A percentile compares a stretch with the other conserved stretches of the same genome.
Evolutionary conservation across 2,113 vertebrate genomes (phyloP).

Genomic region (Catharus fuscescens): DNA sequence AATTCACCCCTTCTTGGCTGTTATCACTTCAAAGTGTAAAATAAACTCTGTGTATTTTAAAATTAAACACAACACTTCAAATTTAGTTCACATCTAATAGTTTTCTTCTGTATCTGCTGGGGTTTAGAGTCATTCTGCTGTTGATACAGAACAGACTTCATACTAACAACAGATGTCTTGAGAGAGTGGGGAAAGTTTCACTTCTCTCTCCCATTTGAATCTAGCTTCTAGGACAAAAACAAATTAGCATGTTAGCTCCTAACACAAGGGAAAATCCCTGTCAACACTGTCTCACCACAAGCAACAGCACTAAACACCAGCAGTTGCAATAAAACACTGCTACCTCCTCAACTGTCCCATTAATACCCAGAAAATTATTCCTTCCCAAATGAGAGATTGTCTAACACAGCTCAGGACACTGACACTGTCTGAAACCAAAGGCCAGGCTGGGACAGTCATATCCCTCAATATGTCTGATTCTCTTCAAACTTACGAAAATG

Average conservation of each 20-base stretch:
- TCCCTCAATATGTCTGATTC: not conserved
- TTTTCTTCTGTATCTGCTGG: not conserved
- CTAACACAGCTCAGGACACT: not conserved
- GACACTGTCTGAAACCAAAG: not conserved
- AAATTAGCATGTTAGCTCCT: not conserved
- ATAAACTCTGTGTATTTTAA: not conserved
- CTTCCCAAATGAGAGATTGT: not conserved
- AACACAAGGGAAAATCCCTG: not conserved
- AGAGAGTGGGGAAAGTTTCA: not conserved
- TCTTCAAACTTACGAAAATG: not conserved
- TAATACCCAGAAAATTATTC: not conserved
- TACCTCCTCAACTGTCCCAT: not conserved
- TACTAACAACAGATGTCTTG: constrained; percentile 35
- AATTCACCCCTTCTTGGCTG: not conserved
- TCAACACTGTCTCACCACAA: not conserved
- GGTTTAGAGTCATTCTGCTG: not conserved
- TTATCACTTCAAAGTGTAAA: not conserved
- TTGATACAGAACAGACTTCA: constrained; percentile 13
- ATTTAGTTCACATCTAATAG: not conserved
- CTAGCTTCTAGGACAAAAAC: not conserved
- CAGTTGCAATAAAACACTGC: not conserved
- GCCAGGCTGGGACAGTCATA: not conserved
- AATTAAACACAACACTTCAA: not conserved
- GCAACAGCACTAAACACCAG: not conserved
- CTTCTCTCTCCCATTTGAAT: not conserved